Evolutionary conservation across 2,888 invertebrate species (phyloP).

Genomic region (Volucella bombylans): DNA sequence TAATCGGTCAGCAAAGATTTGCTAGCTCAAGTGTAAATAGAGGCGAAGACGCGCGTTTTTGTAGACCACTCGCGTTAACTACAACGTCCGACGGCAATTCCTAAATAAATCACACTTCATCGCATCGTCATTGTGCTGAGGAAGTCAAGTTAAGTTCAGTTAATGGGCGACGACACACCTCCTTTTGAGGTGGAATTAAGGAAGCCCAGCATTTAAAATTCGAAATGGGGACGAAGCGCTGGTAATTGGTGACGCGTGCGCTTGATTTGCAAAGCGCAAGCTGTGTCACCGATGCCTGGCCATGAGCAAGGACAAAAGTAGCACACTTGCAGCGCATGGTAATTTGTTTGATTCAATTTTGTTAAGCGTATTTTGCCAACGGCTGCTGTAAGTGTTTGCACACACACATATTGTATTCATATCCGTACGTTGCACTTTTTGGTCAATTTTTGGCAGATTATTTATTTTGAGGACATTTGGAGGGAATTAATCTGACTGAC

Average conservation of each 20-base stretch:
- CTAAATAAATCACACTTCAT: conserved; percentile 60
- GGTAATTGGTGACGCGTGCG: conserved; percentile 72
- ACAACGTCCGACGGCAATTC: conserved; percentile 21
- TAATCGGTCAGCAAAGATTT: conserved; percentile 73
- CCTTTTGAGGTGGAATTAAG: conserved; percentile 67
- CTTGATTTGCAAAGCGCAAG: conserved; percentile 50
- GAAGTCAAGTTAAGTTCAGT: conserved; percentile 48
- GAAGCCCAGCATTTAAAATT: conserved; percentile 27
- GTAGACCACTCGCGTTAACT: conserved; percentile 13
- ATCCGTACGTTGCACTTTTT: conserved; percentile 1
- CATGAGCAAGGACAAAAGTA: conserved; percentile 44
- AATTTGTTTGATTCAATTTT: conserved; percentile 57
- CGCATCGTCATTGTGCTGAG: conserved; percentile 57
- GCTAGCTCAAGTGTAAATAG: conserved; percentile 63
- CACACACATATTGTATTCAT: conserved; percentile 23
- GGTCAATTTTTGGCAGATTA: conserved; percentile 53
- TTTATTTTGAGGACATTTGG: not conserved
- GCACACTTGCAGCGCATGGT: conserved; percentile 53
- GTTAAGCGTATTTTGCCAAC: conserved; percentile 68
- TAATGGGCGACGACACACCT: conserved; percentile 63
- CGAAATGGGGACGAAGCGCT: conserved; percentile 34
- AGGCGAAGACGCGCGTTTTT: conserved; percentile 53
- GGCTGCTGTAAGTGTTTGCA: conserved; percentile 65
- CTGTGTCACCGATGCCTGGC: conserved; percentile 24
- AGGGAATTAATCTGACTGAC: too few relatives aligned